These are phyloP conservation scores for Drosophila peninsularis DNA, from an alignment of 2,888 invertebrate species.

Conservation along the genomic window DNA sequence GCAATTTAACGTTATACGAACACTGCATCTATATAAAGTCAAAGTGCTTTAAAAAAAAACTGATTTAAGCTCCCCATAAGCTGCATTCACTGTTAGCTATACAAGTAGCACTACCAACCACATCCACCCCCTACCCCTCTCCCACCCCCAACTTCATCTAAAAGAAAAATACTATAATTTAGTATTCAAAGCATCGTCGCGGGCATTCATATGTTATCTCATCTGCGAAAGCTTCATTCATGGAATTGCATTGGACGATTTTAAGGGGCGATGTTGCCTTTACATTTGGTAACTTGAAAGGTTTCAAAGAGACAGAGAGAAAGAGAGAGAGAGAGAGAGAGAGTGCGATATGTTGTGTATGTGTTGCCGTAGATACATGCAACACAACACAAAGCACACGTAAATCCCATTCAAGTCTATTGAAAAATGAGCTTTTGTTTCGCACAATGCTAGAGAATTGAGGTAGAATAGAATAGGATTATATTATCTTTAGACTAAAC, in stretches of 20 bases:
- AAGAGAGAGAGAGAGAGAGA: not conserved
- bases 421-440: slow-evolving; percentile 32
- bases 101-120: not conserved
- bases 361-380: not conserved
- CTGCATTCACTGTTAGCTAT: slow-evolving; percentile 1
- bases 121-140: too few relatives aligned
- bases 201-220: slow-evolving; percentile 14
- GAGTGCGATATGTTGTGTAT: not conserved
- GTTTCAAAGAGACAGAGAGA: slow-evolving; percentile 18
- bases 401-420: slow-evolving; percentile 27
- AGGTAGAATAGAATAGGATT: slow-evolving; percentile 23
- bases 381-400: slow-evolving; percentile 8
- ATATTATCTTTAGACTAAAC: slow-evolving; percentile 28
- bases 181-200: slow-evolving; percentile 3
- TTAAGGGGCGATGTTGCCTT: slow-evolving; percentile 9
- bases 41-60: not conserved
- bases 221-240: slow-evolving; percentile 8
- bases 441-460: slow-evolving; percentile 11
- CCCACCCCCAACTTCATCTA: too few relatives aligned
- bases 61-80: not conserved
- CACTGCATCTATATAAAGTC: not conserved
- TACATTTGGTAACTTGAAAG: slow-evolving; percentile 28
- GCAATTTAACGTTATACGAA: not conserved
- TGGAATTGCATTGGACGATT: slow-evolving; percentile 1
- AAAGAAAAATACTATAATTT: slow-evolving; percentile 8